Conservation (phyloP, 1,140 invertebrate genomes). For the Chelonus insularis region DNA sequence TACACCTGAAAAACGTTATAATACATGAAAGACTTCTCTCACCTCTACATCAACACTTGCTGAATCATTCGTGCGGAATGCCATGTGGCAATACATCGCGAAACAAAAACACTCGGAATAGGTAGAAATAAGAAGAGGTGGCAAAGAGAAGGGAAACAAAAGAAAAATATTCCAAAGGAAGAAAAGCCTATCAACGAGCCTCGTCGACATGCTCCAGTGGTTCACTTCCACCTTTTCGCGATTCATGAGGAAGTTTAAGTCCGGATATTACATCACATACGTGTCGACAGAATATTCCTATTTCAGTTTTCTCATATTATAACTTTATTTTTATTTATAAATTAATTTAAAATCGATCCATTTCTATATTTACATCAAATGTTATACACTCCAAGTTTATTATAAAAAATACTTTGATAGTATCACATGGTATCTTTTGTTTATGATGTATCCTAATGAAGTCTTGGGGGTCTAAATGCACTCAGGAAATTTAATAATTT, state of each 20-base stretch:
- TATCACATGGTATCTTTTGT: too few relatives aligned
- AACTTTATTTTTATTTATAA: not conserved
- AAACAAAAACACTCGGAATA: conserved; percentile 11
- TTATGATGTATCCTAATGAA: too few relatives aligned
- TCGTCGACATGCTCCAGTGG: conserved; percentile 44
- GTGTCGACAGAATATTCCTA: not conserved
- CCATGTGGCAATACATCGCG: conserved; percentile 48
- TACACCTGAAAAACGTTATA: not conserved
- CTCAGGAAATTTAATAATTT: too few relatives aligned
- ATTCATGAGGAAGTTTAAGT: conserved; percentile 24
- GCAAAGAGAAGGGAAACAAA: conserved; percentile 27
- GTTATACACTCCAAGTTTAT: too few relatives aligned
- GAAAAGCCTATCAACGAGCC: conserved; percentile 25
- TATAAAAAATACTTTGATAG: too few relatives aligned
- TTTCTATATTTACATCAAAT: too few relatives aligned
- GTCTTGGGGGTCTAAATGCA: too few relatives aligned
- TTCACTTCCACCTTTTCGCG: conserved; percentile 32
- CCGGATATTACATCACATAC: conserved; percentile 49
- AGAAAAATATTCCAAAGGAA: conserved; percentile 15
- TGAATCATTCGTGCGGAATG: conserved; percentile 52
- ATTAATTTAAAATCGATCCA: too few relatives aligned
- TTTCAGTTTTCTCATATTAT: not conserved
- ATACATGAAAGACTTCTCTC: not conserved
- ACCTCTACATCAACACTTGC: not conserved
- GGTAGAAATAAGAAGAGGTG: conserved; percentile 1